Conservation (phyloP, 2,797 vertebrate species). For the Pelobates cultripes region DNA sequence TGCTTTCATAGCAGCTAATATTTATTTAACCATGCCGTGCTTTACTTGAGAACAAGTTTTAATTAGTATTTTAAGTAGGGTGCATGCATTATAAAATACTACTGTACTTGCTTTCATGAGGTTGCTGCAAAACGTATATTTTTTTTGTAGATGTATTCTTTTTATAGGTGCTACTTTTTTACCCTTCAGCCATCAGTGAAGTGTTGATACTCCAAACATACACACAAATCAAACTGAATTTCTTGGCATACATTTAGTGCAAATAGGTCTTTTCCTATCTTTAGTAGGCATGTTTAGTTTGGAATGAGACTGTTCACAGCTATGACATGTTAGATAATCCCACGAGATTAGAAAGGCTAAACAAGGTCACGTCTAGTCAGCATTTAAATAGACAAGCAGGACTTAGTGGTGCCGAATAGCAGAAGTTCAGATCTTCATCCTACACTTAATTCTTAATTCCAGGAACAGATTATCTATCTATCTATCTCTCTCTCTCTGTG, state of each 20-base stretch:
- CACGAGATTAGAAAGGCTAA: conserved; percentile 46
- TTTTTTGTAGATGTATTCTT: no score
- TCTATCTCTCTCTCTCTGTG: no score
- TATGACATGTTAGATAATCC: conserved; percentile 39
- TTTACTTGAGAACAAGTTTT: no score
- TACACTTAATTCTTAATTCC: conserved; percentile 1
- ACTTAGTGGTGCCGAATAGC: background rate
- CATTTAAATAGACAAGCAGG: conserved; percentile 38
- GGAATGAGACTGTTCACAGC: conserved; percentile 39
- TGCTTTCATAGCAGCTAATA: no score
- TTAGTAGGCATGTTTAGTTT: conserved; percentile 10
- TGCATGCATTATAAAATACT: no score
- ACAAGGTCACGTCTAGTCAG: conserved; percentile 53
- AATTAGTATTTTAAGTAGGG: no score
- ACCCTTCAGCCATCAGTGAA: no score
- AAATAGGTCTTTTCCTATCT: conserved; percentile 8
- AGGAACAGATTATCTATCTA: background rate
- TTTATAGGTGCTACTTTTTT: no score
- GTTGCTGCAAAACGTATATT: no score
- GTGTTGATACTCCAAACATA: no score
- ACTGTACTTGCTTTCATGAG: no score
- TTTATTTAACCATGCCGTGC: no score
- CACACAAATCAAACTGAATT: background rate
- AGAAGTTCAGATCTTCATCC: conserved; percentile 19
- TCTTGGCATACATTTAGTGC: background rate